Percentiles rank a stretch among this genome's conserved stretches.
Evolutionary conservation across 2,888 invertebrate genomes (phyloP).

Genomic region (Phasia obesa): DNA sequence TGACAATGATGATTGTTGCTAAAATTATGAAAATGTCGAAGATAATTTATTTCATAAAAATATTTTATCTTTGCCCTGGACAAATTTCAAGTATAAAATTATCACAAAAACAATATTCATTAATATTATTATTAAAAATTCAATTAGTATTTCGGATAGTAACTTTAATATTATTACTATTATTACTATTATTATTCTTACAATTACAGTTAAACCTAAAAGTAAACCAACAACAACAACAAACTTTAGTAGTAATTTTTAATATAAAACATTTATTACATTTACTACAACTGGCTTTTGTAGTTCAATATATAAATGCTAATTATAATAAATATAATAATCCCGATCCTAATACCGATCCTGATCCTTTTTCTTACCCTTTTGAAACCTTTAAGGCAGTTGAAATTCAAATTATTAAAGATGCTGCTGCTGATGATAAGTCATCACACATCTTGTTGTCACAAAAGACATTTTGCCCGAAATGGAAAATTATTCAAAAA

Average conservation of each 20-base stretch:
- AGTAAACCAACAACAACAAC: slow-evolving; percentile 45
- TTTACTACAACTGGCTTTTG: slow-evolving; percentile 66
- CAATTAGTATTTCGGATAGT: slow-evolving; percentile 66
- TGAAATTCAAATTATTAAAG: neutral
- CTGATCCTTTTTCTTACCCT: neutral
- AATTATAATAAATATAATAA: slow-evolving; percentile 18
- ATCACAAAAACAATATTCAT: slow-evolving; percentile 56
- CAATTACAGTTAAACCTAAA: slow-evolving; percentile 41
- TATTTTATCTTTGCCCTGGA: slow-evolving; percentile 47
- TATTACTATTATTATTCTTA: slow-evolving; percentile 48
- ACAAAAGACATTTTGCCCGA: slow-evolving; percentile 37
- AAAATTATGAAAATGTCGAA: slow-evolving; percentile 35
- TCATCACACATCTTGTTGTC: neutral
- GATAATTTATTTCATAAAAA: slow-evolving; percentile 52
- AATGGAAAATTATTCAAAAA: slow-evolving; percentile 2
- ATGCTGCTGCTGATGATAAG: neutral
- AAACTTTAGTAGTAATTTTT: slow-evolving; percentile 65
- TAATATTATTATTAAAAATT: slow-evolving; percentile 59
- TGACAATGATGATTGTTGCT: neutral
- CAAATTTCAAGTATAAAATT: slow-evolving; percentile 13
- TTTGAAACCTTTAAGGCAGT: slow-evolving; percentile 3
- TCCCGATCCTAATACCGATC: neutral
- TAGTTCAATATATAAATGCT: slow-evolving; percentile 58
- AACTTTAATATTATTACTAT: slow-evolving; percentile 65
- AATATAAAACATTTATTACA: slow-evolving; percentile 53